A percentile compares a stretch with the other conserved stretches of the same genome.
phyloP scores from a whole-genome alignment of 2,797 vertebrate species.

The Tarsius wallacei region DNA sequence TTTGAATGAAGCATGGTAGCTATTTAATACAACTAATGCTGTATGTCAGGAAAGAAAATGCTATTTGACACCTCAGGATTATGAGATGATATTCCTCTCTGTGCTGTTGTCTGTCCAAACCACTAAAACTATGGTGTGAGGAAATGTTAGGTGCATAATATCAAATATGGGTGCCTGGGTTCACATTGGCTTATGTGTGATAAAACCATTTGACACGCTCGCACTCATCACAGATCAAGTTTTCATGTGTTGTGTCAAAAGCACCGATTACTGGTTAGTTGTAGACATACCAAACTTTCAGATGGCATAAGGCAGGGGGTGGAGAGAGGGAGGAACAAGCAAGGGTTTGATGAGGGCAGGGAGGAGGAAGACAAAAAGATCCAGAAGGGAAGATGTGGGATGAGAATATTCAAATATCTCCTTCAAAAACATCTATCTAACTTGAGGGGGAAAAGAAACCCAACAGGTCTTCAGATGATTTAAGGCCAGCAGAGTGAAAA shows the following conservation, averaged over 20 bases:
- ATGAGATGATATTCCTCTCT: background rate
- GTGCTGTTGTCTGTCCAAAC: rapidly evolving
- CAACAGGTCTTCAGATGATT: rapidly evolving
- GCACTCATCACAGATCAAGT: background rate
- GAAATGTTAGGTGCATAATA: background rate
- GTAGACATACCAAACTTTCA: background rate
- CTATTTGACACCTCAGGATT: background rate
- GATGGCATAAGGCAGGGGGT: background rate
- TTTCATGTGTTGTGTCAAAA: slow-evolving; percentile 1
- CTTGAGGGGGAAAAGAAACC: background rate
- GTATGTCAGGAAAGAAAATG: background rate
- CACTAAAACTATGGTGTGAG: rapidly evolving
- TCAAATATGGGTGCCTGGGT: background rate
- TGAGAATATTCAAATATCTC: background rate
- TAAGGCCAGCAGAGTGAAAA: background rate
- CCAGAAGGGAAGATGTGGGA: rapidly evolving
- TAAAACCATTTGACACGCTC: background rate
- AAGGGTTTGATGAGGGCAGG: background rate
- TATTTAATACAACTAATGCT: background rate
- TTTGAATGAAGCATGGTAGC: slow-evolving; percentile 22
- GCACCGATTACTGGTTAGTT: background rate
- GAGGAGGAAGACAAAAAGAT: background rate
- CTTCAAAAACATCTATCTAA: background rate
- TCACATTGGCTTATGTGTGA: background rate
- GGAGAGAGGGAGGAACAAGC: background rate